These are phyloP conservation scores for Lithobates sylvaticus DNA, from an alignment of 2,797 vertebrate genomes.

Conservation along the genomic window DNA sequence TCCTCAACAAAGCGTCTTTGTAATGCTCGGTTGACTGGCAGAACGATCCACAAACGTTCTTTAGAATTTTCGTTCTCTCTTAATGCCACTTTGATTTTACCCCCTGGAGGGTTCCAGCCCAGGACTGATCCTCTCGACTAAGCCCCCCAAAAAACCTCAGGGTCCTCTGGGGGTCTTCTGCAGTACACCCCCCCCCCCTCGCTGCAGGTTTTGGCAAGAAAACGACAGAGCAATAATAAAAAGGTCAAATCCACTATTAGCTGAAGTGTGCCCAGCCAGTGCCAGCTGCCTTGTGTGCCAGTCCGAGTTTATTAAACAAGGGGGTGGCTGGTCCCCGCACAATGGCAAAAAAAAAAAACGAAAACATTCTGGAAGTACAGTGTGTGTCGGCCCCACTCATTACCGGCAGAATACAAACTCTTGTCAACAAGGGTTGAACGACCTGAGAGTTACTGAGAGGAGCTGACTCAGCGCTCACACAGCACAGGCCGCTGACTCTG, in stretches of 20 bases:
- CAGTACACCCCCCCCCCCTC: too few relatives aligned
- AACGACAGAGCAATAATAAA: background rate
- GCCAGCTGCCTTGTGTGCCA: conserved; percentile 7
- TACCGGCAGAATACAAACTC: background rate
- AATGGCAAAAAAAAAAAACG: background rate
- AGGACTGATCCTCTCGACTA: too few relatives aligned
- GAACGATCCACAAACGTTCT: too few relatives aligned
- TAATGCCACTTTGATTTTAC: too few relatives aligned
- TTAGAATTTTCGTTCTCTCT: too few relatives aligned
- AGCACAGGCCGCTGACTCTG: background rate
- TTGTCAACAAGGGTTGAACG: conserved; percentile 32
- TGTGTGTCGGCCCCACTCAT: background rate
- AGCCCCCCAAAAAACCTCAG: too few relatives aligned
- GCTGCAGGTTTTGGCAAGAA: background rate
- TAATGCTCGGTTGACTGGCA: background rate
- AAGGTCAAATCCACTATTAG: conserved; percentile 28
- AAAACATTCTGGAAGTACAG: conserved; percentile 13
- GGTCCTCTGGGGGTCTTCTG: too few relatives aligned
- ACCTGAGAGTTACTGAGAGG: conserved; percentile 14
- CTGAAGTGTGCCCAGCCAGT: background rate
- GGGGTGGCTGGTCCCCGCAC: too few relatives aligned
- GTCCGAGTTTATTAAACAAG: conserved; percentile 6
- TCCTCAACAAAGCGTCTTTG: conserved; percentile 9
- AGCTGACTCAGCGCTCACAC: background rate
- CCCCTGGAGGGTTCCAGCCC: too few relatives aligned